Evolutionary conservation across 2,113 vertebrate species (phyloP), one percentile per base, ranked within the genome.

Genomic region (Rissa tridactyla): DNA sequence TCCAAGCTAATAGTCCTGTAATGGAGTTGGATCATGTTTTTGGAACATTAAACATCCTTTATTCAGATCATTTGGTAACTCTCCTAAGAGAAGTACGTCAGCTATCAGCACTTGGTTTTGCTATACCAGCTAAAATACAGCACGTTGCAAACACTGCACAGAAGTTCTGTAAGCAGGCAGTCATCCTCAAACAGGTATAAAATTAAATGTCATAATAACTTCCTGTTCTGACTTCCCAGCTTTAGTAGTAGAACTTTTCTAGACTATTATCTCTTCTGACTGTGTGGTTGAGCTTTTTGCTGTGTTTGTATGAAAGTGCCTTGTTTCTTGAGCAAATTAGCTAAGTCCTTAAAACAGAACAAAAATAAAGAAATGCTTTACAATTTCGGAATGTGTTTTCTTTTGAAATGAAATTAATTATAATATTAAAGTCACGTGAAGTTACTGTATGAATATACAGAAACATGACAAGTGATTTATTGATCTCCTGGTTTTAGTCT

Each of bases 31-130:
- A 99, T 97, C 98, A 99, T 34, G 79, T 89, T 75, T 99, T 98
- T 64, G 99, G 99, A 64, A 97, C 98, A 27, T 91, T 99, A 77
- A 99, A 98, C 97, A 98, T 99, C 82, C 99, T 99, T 96, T 99
- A 99, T 96, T 99, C 99, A 6, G 99, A 99, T 97, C 98, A 98
- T 52, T 97, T 99, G 96, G 98, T 99, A 92, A 98, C 97, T 97
- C 98, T 99, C 65, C 97, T 99, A 40, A 98, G 99, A 96, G 99
- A 99, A 98, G 99, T 99, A 62, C 98, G 99, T 68, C 99, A 99
- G 94, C 98, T 99, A 2, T 99, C 99, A 60, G 99, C 99, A 4
- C 97, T 99, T 78, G 99, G 99, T 29, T 99, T 99, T 98, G 96
- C 98, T 65, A 98, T 99, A 96, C 99, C 99, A 64, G 98, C 98